phyloP scores from a whole-genome alignment of 2,797 vertebrate genomes.

The Chelmon rostratus region DNA sequence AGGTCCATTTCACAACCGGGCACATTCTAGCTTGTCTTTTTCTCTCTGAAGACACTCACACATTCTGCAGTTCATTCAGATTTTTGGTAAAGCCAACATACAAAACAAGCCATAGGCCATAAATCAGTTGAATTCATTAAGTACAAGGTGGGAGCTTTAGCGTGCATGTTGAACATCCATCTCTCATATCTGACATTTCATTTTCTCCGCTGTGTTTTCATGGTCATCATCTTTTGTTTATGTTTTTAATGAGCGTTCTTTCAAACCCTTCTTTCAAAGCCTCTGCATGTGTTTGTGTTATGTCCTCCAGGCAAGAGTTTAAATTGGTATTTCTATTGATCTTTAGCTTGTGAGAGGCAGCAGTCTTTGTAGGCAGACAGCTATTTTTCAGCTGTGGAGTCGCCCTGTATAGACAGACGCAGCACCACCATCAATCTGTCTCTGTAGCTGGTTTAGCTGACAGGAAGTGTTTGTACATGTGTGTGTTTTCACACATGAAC shows the following conservation, averaged over 20 bases:
- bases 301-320: conserved; percentile 49
- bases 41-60: not conserved
- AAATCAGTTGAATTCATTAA: conserved; percentile 22
- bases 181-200: conserved; percentile 1
- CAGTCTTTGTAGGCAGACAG: conserved; percentile 28
- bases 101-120: not conserved
- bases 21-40: not conserved
- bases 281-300: conserved; percentile 24
- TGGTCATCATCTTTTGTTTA: not conserved
- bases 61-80: not conserved
- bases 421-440: not conserved
- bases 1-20: conserved; percentile 28
- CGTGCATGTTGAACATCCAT: not conserved
- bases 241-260: conserved; percentile 32
- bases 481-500: not conserved
- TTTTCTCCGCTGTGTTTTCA: not conserved
- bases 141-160: not conserved
- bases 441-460: conserved; percentile 2
- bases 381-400: conserved; percentile 41
- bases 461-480: conserved; percentile 3
- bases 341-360: conserved; percentile 41
- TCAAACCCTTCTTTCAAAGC: not conserved
- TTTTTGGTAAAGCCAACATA: conserved; percentile 4
- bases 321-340: conserved; percentile 68
- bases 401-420: conserved; percentile 11